These are phyloP conservation scores for Rhegmatorhina hoffmannsi DNA, from an alignment of 2,113 vertebrate genomes.

Conservation along the genomic window DNA sequence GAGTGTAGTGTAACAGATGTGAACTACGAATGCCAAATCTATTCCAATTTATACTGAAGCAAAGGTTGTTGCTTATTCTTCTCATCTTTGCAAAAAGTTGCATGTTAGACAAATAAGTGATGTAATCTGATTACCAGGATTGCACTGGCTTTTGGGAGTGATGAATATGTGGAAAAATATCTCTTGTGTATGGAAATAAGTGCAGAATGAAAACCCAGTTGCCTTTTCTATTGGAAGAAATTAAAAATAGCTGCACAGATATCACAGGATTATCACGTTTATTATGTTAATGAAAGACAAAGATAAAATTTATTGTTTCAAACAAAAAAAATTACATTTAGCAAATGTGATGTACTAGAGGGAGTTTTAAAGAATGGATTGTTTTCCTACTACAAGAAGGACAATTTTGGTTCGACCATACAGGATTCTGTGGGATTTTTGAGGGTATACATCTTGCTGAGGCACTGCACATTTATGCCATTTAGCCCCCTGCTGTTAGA, in stretches of 20 bases:
- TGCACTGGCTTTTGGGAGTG: background rate
- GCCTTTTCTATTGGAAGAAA: background rate
- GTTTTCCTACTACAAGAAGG: background rate
- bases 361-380: background rate
- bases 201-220: background rate
- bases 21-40: background rate
- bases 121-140: background rate
- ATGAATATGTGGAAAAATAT: background rate
- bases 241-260: background rate
- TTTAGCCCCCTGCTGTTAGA: too few relatives aligned
- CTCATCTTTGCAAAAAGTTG: background rate
- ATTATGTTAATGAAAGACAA: background rate
- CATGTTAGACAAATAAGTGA: background rate
- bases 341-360: background rate
- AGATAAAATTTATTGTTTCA: background rate
- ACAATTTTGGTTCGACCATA: background rate
- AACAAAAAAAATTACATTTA: background rate
- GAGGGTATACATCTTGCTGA: background rate
- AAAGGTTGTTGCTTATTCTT: background rate
- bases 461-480: too few relatives aligned
- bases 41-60: background rate
- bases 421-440: background rate
- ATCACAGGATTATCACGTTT: background rate
- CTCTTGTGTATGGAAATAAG: background rate
- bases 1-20: background rate